Base-by-base conservation (phyloP, 2,888 invertebrate genomes). In the Gastrophysa polygoni region DNA sequence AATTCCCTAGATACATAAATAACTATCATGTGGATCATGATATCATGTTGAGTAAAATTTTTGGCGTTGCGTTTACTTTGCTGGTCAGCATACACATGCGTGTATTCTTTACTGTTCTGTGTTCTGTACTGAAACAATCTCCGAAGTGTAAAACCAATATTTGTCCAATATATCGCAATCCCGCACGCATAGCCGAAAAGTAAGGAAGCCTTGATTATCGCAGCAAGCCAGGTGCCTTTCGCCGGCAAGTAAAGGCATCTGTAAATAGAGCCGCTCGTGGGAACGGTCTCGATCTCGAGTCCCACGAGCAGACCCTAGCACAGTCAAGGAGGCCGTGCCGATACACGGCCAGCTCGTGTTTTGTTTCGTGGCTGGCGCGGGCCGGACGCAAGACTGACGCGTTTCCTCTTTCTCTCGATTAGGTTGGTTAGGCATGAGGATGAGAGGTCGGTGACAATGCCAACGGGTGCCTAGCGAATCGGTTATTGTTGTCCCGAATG, bases 221-320 rank as follows among this genome's bases (percentile, higher is more conserved):
- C 57, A 48, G 68, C 63, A 63, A 59, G 68, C 71, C 71, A 72
- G 73, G 73, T 73, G 72, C 69, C 14, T 24, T 54, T 38, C 47
- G 57, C 24, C 17, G 61, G 59, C 66, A 66, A 24, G 63, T n/a
- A 60, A 71, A 72, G 71, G 71, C 71, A 69, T 71, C 71, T 72
- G 72, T 70, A 67, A 69, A 68, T 59, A 59, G 59, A 59, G 59
- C 65, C 67, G 67, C 65, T 69, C 73, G 73, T 73, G 73, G 73
- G 73, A 73, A 73, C 71, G 72, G 65, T 70, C 67, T 66, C 66
- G 65, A 69, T 63, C 63, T 67, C 49, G 67, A 68, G 64, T 73
- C 72, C 71, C 73, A 73, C 72, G 72, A 71, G 66, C 68, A 67
- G 69, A 68, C 68, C 67, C 69, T 68, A 55, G 52, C 50, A 43